Evolutionary conservation across 1,140 invertebrate species (phyloP), one percentile per base, ranked within the genome.

Genomic region (Pogonomyrmex californicus): DNA sequence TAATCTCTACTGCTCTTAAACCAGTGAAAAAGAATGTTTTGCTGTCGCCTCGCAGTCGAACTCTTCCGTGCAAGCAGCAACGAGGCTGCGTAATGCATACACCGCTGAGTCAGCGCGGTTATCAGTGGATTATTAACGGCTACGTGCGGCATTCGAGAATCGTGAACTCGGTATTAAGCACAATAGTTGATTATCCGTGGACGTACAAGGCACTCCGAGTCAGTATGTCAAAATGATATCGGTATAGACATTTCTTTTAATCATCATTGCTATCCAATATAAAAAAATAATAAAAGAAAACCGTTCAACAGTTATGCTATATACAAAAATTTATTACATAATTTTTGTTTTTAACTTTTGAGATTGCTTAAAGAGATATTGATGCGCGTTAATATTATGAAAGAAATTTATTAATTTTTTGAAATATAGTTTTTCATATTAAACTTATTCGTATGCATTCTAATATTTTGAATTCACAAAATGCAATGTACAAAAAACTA

Each of bases 81-180:
- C 76, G 44, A 51, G n/a, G n/a, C 62, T 79, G 62, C n/a, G 47
- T 12, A 63, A 70, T 38, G 49, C 17, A 51, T 47, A 56, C 51
- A 47, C 17, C 38, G 83, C 62, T 86, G 83, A 86, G 75, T 86
- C 62, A 86, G 62, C 75, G 62, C 30, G 73, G 49, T 86, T 79
- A 86, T 86, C 83, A 68, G 44, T 79, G 38, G 30, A 68, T 86
- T 86, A 86, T 86, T 86, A 86, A 86, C 75, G 75, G 76, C 56
- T 60, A 54, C 47, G 49, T 66, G 62, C 23, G 12, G 49, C 38
- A 49, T 54, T 47, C 51, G 75, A 86, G 17, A 79, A 73, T 81
- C 62, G n/a, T 68, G 49, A 68, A 60, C 79, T 58, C 63, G 63
- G 10, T 81, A 82, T 82, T 70, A 44, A 68, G 7, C 47, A 38